Evolutionary conservation across 2,888 invertebrate genomes (phyloP).

Genomic region (Sinelater perroti): DNA sequence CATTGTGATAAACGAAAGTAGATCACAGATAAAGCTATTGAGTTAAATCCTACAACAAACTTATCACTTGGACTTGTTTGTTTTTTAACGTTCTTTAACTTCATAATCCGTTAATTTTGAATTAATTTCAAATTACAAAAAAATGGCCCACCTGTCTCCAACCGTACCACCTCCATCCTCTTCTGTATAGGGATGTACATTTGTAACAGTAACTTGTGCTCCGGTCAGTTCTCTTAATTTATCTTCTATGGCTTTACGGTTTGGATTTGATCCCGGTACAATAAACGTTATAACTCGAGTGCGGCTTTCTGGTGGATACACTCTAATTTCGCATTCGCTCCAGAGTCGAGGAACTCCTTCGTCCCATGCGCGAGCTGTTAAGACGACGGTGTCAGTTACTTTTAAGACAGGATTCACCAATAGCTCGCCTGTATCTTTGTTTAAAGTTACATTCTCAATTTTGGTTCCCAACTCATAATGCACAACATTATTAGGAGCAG

Average conservation of each 20-base stretch:
- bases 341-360: constrained; percentile 82
- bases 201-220: constrained; percentile 78
- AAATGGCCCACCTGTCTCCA: neutral
- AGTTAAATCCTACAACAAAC: too few relatives aligned
- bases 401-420: constrained; percentile 65
- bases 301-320: constrained; percentile 80
- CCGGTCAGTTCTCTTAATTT: constrained; percentile 82
- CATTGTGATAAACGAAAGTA: too few relatives aligned
- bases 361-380: constrained; percentile 84
- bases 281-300: constrained; percentile 83
- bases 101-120: too few relatives aligned
- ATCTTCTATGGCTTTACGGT: constrained; percentile 77
- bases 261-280: constrained; percentile 79
- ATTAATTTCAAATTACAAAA: too few relatives aligned
- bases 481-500: constrained; percentile 85
- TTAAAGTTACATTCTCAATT: constrained; percentile 77
- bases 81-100: too few relatives aligned
- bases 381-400: constrained; percentile 63
- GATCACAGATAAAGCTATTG: too few relatives aligned
- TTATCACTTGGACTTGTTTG: too few relatives aligned
- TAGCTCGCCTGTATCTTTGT: constrained; percentile 80
- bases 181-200: constrained; percentile 67
- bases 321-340: constrained; percentile 76
- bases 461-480: constrained; percentile 83
- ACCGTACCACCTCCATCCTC: constrained; percentile 3